Percentiles rank a stretch among this genome's conserved stretches.
Conservation (phyloP, 2,888 invertebrate species). For the Punctoribates punctum region DNA sequence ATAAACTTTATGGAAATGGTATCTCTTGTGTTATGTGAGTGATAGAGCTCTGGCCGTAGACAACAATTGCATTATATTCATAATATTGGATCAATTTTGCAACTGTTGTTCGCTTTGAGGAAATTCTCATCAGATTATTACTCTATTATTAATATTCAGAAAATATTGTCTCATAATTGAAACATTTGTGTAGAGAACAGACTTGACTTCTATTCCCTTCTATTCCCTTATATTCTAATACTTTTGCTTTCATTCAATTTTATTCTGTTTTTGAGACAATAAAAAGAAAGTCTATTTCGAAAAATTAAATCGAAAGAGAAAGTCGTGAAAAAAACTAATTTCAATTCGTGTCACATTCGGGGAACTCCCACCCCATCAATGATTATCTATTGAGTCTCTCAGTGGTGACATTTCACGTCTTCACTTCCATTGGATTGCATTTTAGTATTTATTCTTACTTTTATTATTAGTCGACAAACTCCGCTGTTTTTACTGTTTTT, state of each 20-base stretch:
- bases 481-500: conserved; percentile 1
- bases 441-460: conserved; percentile 1
- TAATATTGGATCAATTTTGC: neutral
- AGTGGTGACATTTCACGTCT: neutral
- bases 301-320: conserved; percentile 13
- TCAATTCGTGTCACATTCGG: conserved; percentile 8
- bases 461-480: conserved; percentile 12
- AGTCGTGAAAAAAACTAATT: conserved; percentile 9
- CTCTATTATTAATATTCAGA: conserved; percentile 11
- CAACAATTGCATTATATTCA: neutral
- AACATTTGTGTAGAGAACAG: conserved; percentile 3
- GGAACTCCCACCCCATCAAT: conserved; percentile 16
- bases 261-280: conserved; percentile 2
- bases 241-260: neutral
- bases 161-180: conserved; percentile 14
- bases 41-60: neutral
- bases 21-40: neutral
- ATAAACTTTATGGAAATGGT: conserved; percentile 32
- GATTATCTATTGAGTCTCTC: conserved; percentile 11
- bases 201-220: neutral
- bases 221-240: neutral
- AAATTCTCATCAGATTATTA: conserved; percentile 20
- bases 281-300: neutral
- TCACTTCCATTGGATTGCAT: neutral
- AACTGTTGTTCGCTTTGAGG: conserved; percentile 18